A percentile compares a stretch with the other conserved stretches of the same genome.
Conservation (phyloP, 2,888 invertebrate genomes). For the Eristalinus aeneus region DNA sequence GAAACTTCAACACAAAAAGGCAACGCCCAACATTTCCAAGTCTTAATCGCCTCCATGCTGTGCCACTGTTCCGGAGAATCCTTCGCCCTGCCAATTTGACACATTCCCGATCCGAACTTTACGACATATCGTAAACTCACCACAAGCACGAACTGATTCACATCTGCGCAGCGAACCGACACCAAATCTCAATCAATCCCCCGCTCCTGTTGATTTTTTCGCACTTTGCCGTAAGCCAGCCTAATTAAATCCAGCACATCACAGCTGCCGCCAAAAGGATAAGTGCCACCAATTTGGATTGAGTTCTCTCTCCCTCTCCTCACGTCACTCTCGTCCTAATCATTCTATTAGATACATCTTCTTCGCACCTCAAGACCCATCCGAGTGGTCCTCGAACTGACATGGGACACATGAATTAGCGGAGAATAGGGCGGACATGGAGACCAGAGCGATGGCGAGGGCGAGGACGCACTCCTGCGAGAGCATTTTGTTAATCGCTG, state of each 20-base stretch:
- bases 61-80: background rate
- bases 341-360: conserved; percentile 67
- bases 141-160: conserved; percentile 7
- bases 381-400: conserved; percentile 14
- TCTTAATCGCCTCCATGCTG: background rate
- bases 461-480: conserved; percentile 24
- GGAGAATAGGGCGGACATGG: conserved; percentile 7
- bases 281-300: conserved; percentile 69
- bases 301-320: conserved; percentile 14
- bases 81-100: conserved; percentile 9
- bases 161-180: conserved; percentile 41
- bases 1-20: background rate
- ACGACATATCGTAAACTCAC: conserved; percentile 29
- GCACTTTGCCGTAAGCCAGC: conserved; percentile 58
- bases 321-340: conserved; percentile 38
- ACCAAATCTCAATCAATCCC: conserved; percentile 53
- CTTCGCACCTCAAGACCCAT: conserved; percentile 59
- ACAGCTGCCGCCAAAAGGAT: conserved; percentile 70
- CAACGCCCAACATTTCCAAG: background rate
- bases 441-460: too few relatives aligned
- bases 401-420: conserved; percentile 52
- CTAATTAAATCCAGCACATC: conserved; percentile 67
- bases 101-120: conserved; percentile 6
- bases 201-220: conserved; percentile 50
- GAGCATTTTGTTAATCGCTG: conserved; percentile 63